Evolutionary conservation across 2,113 vertebrate species (phyloP).

Genomic region (Entelurus aequoreus): DNA sequence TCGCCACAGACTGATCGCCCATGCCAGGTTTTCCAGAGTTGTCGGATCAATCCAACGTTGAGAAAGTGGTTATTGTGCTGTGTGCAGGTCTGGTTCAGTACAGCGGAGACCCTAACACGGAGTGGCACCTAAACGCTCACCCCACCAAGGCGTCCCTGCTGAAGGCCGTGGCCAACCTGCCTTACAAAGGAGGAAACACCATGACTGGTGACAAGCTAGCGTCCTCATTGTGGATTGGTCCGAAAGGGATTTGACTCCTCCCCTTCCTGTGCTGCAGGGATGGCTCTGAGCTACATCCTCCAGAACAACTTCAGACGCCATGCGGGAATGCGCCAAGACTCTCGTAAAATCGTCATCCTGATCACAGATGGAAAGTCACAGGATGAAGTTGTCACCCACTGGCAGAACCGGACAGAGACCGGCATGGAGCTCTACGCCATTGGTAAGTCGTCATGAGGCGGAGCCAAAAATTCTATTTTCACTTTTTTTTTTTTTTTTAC

Average conservation of each 20-base stretch:
- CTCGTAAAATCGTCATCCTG: constrained; percentile 90
- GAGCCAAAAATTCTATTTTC: too few species aligned
- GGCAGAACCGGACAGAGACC: constrained; percentile 78
- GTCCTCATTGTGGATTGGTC: background rate
- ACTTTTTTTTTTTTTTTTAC: background rate
- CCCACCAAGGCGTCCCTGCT: constrained; percentile 75
- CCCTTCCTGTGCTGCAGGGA: constrained; percentile 63
- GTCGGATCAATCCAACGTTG: background rate
- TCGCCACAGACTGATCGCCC: too few species aligned
- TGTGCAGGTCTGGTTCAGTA: constrained; percentile 88
- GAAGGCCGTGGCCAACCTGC: constrained; percentile 81
- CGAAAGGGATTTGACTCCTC: background rate
- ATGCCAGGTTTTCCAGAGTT: background rate
- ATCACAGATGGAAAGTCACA: constrained; percentile 98
- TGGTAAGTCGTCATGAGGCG: constrained; percentile 64
- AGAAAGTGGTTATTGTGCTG: background rate
- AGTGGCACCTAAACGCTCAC: constrained; percentile 91
- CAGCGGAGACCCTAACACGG: constrained; percentile 90
- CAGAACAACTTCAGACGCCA: constrained; percentile 81
- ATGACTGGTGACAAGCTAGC: constrained; percentile 79
- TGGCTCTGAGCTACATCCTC: constrained; percentile 89
- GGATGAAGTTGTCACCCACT: constrained; percentile 84
- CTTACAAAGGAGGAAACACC: constrained; percentile 95
- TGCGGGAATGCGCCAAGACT: constrained; percentile 78
- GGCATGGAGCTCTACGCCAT: constrained; percentile 90